Base-by-base conservation (phyloP, 2,113 vertebrate genomes). In the Rafetus swinhoei region DNA sequence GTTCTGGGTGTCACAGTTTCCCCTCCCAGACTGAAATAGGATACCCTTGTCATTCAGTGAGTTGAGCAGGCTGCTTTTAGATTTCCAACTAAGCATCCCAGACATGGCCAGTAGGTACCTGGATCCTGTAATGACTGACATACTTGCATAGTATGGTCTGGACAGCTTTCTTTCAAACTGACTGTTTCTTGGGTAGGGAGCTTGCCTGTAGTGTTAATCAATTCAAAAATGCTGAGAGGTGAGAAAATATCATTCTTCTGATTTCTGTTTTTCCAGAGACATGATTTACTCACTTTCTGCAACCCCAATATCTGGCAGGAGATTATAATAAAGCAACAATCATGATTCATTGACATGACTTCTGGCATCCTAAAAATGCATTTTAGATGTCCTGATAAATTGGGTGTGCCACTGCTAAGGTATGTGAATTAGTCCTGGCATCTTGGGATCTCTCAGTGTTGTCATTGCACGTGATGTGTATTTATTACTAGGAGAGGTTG, bases 361-460 rank as follows among this genome's bases (percentile, higher is more conserved):
- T 72, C 84, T 82, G 86, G 83, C 69, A 88, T 88, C 69, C 81
- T 82, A 79, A 94, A 88, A 88, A 91, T 85, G 79, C 39, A 82
- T 69, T 56, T 29, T 83, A 69, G 85, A 85, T 91, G 56, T 60
- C 39, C 86, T 82, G 86, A 79, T 82, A 79, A 85, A 82, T 62
- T 86, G 77, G 83, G 89, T 85, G 79, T 79, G 77, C 79, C 74
- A 80, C 19, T 50, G 55, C 84, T 72, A 84, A 92, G 59, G 65
- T 59, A n/a, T 91, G 59, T 91, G 65, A 88, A 88, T 85, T 91
- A 82, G 81, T 91, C 84, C 79, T 85, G 86, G 69, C 59, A 85
- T 88, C 39, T 84, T 85, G 74, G 89, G 81, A 77, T 52, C 53
- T 85, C 39, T 81, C 24, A 76, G 32, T 69, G 82, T 89, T 89